phyloP scores from a whole-genome alignment of 2,888 invertebrate species.

The Sesamia inferens region DNA sequence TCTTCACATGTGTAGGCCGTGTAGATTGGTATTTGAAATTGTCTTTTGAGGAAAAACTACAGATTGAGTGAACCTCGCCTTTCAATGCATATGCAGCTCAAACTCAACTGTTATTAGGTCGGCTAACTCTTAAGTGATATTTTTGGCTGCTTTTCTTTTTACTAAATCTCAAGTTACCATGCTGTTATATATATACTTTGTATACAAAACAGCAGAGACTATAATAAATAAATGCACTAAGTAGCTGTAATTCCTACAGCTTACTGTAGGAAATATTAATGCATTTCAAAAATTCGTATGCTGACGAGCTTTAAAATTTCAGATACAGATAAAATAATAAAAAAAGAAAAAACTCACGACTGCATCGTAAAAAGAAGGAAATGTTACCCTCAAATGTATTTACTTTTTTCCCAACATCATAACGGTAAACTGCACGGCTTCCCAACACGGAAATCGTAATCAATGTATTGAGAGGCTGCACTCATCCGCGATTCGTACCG shows the following conservation, averaged over 20 bases:
- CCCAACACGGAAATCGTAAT: conserved; percentile 66
- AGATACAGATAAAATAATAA: conserved; percentile 14
- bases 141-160: conserved; percentile 6
- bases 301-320: conserved; percentile 31
- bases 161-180: too few species aligned
- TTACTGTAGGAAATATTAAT: not conserved
- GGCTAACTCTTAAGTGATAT: conserved; percentile 20
- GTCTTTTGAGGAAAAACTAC: not conserved
- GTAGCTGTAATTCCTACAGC: conserved; percentile 14
- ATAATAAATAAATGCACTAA: conserved; percentile 37
- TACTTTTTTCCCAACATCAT: conserved; percentile 56
- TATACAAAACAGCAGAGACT: conserved; percentile 4
- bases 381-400: conserved; percentile 41
- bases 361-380: conserved; percentile 42
- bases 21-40: too few species aligned
- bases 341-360: conserved; percentile 12
- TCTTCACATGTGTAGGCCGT: too few species aligned
- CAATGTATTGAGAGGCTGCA: conserved; percentile 73
- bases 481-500: conserved; percentile 66
- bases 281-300: not conserved
- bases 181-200: too few species aligned
- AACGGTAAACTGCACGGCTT: conserved; percentile 57
- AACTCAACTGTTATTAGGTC: conserved; percentile 15
- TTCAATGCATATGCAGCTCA: not conserved
- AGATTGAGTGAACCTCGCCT: not conserved